Conservation (phyloP, 2,113 vertebrate genomes). For the Rhinolophus sinicus region DNA sequence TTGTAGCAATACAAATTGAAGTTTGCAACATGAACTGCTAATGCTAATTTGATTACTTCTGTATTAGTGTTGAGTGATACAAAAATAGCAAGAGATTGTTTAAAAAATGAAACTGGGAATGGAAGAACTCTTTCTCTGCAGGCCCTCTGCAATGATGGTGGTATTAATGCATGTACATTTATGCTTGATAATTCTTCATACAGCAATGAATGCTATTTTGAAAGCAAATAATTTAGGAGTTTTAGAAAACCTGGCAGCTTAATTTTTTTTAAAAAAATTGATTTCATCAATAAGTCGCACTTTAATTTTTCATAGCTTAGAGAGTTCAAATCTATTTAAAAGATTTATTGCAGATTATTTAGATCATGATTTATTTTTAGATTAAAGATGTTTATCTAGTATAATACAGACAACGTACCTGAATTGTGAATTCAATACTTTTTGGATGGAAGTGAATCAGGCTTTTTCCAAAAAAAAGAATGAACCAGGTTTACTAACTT, state of each 20-base stretch:
- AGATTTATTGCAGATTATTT: slow-evolving; percentile 41
- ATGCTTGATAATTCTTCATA: slow-evolving; percentile 68
- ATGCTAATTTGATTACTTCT: slow-evolving; percentile 79
- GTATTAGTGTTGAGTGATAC: slow-evolving; percentile 78
- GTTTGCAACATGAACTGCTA: slow-evolving; percentile 78
- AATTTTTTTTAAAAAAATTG: not conserved
- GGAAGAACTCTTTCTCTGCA: slow-evolving; percentile 86
- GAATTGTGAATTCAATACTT: slow-evolving; percentile 12
- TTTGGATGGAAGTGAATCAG: slow-evolving; percentile 39
- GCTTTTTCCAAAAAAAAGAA: not conserved
- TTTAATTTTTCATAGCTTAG: slow-evolving; percentile 6
- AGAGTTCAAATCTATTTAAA: slow-evolving; percentile 44
- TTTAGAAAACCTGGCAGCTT: slow-evolving; percentile 51
- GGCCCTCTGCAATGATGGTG: slow-evolving; percentile 82
- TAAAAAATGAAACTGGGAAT: slow-evolving; percentile 85
- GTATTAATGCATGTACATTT: slow-evolving; percentile 83
- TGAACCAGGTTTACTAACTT: not conserved
- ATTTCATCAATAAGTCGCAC: not conserved
- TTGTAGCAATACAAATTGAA: slow-evolving; percentile 74
- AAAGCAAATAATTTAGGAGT: slow-evolving; percentile 53
- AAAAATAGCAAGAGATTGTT: slow-evolving; percentile 79
- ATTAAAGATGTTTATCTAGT: slow-evolving; percentile 13
- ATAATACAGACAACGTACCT: not conserved
- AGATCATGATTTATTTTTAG: slow-evolving; percentile 19
- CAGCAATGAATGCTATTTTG: slow-evolving; percentile 43